Percentiles rank a stretch among this genome's conserved stretches.
Conservation (phyloP, 2,113 vertebrate genomes). For the Zingel zingel region DNA sequence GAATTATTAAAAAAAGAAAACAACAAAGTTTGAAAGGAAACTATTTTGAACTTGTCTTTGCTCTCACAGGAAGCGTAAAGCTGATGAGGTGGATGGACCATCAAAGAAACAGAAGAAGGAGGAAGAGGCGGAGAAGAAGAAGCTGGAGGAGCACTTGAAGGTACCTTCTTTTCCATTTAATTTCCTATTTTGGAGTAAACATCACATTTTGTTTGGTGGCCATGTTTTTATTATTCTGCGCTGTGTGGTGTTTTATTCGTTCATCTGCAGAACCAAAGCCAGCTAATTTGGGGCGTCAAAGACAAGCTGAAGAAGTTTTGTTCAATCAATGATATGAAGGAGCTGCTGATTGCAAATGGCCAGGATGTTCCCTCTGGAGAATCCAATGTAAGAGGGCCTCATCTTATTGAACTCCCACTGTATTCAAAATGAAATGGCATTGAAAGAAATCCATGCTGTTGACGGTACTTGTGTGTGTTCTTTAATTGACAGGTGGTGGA, state of each 20-base stretch:
- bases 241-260: background rate
- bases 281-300: constrained; percentile 95
- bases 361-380: constrained; percentile 96
- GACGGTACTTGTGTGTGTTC: background rate
- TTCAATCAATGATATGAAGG: constrained; percentile 93
- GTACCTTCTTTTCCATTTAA: constrained; percentile 47
- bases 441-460: background rate
- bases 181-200: background rate
- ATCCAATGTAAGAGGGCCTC: constrained; percentile 88
- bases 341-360: constrained; percentile 95
- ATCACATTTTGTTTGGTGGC: background rate
- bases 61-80: constrained; percentile 90
- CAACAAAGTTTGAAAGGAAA: background rate
- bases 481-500: constrained; percentile 89
- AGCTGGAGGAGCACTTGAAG: constrained; percentile 83
- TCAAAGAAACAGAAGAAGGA: constrained; percentile 93
- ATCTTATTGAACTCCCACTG: background rate
- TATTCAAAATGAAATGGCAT: background rate
- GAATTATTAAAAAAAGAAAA: background rate
- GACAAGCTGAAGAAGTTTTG: constrained; percentile 94
- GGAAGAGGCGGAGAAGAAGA: constrained; percentile 89
- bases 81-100: constrained; percentile 85
- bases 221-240: background rate
- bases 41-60: constrained; percentile 11
- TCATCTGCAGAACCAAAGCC: constrained; percentile 89